These are phyloP conservation scores for Sphaerophoria taeniata DNA, from an alignment of 2,888 invertebrate species.

Conservation along the genomic window DNA sequence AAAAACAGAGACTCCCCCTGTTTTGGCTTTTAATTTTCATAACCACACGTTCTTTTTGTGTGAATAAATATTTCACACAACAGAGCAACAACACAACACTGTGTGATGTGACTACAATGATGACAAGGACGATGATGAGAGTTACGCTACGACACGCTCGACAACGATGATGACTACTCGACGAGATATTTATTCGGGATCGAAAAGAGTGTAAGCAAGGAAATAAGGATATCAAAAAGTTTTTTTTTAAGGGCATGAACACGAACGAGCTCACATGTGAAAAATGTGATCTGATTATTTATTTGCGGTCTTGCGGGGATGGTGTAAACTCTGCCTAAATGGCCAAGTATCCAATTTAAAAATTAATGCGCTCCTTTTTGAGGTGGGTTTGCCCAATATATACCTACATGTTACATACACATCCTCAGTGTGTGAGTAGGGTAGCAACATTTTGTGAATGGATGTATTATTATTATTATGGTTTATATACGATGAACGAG, in stretches of 20 bases:
- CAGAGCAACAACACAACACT: conserved; percentile 56
- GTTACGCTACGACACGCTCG: too few species aligned
- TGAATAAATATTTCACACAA: conserved; percentile 65
- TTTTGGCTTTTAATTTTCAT: conserved; percentile 47
- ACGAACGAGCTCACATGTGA: conserved; percentile 69
- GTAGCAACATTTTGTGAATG: too few species aligned
- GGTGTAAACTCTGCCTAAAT: conserved; percentile 74
- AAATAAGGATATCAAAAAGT: conserved; percentile 17
- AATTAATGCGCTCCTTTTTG: conserved; percentile 56
- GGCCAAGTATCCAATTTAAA: conserved; percentile 75
- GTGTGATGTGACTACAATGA: conserved; percentile 68
- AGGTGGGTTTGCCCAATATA: neutral
- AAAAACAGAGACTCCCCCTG: neutral
- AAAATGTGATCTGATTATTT: conserved; percentile 74
- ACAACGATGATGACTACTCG: conserved; percentile 52
- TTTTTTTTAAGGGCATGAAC: conserved; percentile 9
- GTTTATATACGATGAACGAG: conserved; percentile 13
- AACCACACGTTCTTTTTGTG: conserved; percentile 55
- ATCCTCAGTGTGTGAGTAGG: neutral
- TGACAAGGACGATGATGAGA: conserved; percentile 20
- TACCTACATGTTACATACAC: neutral
- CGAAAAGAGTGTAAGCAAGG: neutral
- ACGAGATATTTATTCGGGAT: conserved; percentile 37
- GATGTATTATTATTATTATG: conserved; percentile 20
- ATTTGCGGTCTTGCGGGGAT: conserved; percentile 68